Base-by-base conservation (phyloP, 2,797 vertebrate species). In the Margarornis squamiger region DNA sequence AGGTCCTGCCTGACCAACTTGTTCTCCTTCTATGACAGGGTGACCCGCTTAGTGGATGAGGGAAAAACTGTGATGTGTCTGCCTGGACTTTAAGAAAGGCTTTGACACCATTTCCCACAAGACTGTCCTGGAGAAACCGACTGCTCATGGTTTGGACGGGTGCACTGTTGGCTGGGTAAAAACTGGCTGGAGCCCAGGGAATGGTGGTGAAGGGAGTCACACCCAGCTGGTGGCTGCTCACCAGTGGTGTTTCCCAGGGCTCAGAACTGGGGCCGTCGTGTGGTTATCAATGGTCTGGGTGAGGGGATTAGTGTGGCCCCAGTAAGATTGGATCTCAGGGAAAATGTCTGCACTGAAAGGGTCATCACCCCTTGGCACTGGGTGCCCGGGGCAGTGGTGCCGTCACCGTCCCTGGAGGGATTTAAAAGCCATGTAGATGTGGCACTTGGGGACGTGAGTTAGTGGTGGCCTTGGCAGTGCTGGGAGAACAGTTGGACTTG, bases 261-360 rank as follows among this genome's bases (percentile, higher is more conserved):
- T 54, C 19, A 7, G 51, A 1, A 2, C 51, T 17, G 34, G 26
- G 30, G 12, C 17, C 24, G 5, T 2, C 3, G 0, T 4, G 3
- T 7, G 70, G 4, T 10, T 46, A 18, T 21, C 58, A 7, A 0
- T 22, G 58, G 10, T 5, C 38, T 13, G 83, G 39, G 3, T 6
- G 15, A 6, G 43, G 29, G 39, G 18, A 14, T 15, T 9, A 38
- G 27, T 4, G 39, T 12, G n/a, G 45, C 63, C 71, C 15, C 71
- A n/a, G 52, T 16, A 2, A 30, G 83, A 29, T 5, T 10, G 39
- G 77, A 76, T 38, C 46, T 52, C 20, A 30, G 71, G 27, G 22
- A 3, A 43, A 30, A 7, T 5, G 0, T 22, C 36, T n/a, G 13
- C 58, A 5, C 30, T 11, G 20, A 0, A 43, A 38, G 32, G 46